Evolutionary conservation across 2,113 vertebrate species (phyloP), one percentile per base, ranked within the genome.

Genomic region (Perca flavescens): DNA sequence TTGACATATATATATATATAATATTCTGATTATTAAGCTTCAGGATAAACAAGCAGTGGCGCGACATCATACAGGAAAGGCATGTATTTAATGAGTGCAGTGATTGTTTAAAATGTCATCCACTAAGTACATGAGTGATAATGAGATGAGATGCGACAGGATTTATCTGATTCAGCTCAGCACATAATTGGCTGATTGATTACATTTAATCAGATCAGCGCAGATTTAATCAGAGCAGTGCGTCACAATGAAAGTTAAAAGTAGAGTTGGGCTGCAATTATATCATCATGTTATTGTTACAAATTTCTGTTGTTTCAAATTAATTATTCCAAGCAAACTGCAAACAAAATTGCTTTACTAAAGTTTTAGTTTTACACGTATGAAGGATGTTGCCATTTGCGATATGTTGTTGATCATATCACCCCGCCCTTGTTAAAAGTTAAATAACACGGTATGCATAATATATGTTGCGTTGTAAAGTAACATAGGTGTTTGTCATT

Each of bases 191-290:
- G 16, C 19, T 25, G n/a, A 79, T 36, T 10, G 22, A 64, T 72
- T 49, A 43, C n/a, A 17, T 71, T 57, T 57, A 58, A 67, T 72
- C 52, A 58, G 9, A 25, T 56, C 50, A 54, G 17, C 19, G n/a
- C 11, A n/a, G 47, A 54, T 54, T 53, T 54, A n/a, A 69, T 76
- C 58, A 56, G 34, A 65, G 74, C 70, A 21, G n/a, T 16, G 5
- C 7, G 43, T 77, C 52, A 49, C 53, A 50, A 14, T 21, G 19
- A 69, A 61, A 46, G 10, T 7, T 15, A 14, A 69, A 61, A 31
- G 10, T 12, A 57, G 17, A 40, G 46, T 21, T 25, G 3, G 15
- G 46, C 17, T 47, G 77, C 12, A 22, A 17, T 53, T 8, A 5
- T 16, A 46, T 28, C 7, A 21, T 28, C n/a, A 31, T 53, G 40